Base-by-base conservation (phyloP, 23 tunicate genomes). In the Clavelina lepadiformis region DNA sequence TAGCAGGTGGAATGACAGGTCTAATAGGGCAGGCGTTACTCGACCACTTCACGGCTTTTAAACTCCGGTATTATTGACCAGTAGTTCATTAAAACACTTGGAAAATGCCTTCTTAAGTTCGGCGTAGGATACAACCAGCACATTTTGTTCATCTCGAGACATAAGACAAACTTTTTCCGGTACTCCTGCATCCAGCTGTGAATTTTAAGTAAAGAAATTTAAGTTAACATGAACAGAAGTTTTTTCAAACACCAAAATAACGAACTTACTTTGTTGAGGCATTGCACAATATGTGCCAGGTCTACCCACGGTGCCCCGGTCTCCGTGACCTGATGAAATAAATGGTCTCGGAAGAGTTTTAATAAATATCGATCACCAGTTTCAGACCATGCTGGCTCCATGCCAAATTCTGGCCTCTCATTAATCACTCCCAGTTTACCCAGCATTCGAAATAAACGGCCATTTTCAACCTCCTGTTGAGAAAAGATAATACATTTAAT, bases 71-170 rank as follows among this genome's bases (percentile, higher is more conserved):
- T n/a, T n/a, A n/a, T n/a, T n/a, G n/a, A n/a, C n/a, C n/a, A n/a
- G n/a, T n/a, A n/a, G n/a, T n/a, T 91, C 98, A n/a, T 72, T 35
- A 58, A 76, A 83, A 67, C 98, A 91, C 61, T 94, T 86, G 31
- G 22, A 53, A 28, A 77, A 65, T 0, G 99, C 99, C 65, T 75
- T 80, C 64, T 86, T 94, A 27, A 94, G 79, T 31, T 94, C 99
- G 28, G 75, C 75, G 63, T 94, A 94, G 1, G 95, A 80, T 2
- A 86, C 99, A 5, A 94, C 91, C 31, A 94, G 79, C 22, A 94
- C 91, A 67, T 86, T 94, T 66, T 80, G 95, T 51, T 86, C 85
- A 58, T 94, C 99, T 11, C 91, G 57, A 13, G 99, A 94, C 95
- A 86, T 82, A 68, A 94, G 65, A 28, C 88, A 80, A 26, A 94